These are phyloP conservation scores for Microcebus griseorufus DNA, from an alignment of 2,113 vertebrate genomes.

Conservation along the genomic window DNA sequence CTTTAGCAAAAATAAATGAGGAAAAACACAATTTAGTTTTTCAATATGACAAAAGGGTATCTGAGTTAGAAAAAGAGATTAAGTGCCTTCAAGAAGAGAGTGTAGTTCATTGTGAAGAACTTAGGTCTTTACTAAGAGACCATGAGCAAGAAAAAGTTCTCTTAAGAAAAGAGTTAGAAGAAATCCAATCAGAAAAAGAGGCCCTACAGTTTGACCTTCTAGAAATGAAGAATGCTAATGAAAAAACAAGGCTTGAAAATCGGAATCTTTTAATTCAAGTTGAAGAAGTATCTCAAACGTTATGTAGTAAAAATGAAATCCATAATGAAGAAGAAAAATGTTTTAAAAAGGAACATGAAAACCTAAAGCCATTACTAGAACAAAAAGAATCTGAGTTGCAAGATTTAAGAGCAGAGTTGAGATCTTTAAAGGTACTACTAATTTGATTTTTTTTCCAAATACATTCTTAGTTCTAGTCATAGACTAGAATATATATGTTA, in stretches of 20 bases:
- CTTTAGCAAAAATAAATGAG: conserved; percentile 81
- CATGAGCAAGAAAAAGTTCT: conserved; percentile 87
- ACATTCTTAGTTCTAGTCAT: neutral
- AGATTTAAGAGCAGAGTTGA: conserved; percentile 87
- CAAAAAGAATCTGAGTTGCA: conserved; percentile 90
- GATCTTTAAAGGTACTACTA: conserved; percentile 88
- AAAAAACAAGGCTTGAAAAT: conserved; percentile 90
- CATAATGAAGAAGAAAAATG: conserved; percentile 72
- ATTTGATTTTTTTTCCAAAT: conserved; percentile 49
- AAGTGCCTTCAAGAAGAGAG: conserved; percentile 84
- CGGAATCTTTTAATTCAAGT: conserved; percentile 84
- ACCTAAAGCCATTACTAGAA: conserved; percentile 84
- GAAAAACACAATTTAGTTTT: conserved; percentile 76
- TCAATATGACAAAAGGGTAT: conserved; percentile 83
- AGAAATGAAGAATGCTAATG: conserved; percentile 88
- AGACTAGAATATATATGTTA: neutral
- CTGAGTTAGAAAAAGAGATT: conserved; percentile 80
- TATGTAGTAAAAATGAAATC: conserved; percentile 81
- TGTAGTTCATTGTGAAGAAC: conserved; percentile 81
- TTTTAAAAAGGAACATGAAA: conserved; percentile 76
- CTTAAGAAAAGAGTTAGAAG: conserved; percentile 87
- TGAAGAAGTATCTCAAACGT: conserved; percentile 81
- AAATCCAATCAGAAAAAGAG: conserved; percentile 86
- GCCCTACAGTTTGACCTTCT: conserved; percentile 88
- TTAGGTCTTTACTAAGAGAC: conserved; percentile 85